Conservation (phyloP, 2,113 vertebrate species). For the Leptocoma aspasia region DNA sequence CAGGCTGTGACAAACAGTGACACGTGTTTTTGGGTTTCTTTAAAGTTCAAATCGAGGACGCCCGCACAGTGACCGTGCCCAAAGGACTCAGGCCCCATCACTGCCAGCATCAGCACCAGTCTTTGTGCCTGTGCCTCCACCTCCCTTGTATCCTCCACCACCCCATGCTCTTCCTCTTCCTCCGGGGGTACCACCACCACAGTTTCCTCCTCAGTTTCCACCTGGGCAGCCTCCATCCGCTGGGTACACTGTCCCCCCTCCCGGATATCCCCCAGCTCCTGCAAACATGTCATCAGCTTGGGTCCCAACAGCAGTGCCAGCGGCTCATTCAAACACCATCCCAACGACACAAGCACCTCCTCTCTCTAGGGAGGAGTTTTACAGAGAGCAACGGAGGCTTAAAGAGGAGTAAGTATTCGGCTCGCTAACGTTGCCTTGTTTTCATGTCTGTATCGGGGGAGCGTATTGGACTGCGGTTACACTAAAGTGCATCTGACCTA, state of each 20-base stretch:
- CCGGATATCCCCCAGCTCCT: slow-evolving; percentile 84
- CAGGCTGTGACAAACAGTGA: slow-evolving; percentile 55
- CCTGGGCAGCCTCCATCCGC: slow-evolving; percentile 84
- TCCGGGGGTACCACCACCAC: slow-evolving; percentile 79
- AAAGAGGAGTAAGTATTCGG: slow-evolving; percentile 90
- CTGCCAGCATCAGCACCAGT: slow-evolving; percentile 76
- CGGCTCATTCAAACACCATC: slow-evolving; percentile 78
- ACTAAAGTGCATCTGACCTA: slow-evolving; percentile 55
- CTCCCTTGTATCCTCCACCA: slow-evolving; percentile 80
- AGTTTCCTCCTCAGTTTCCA: slow-evolving; percentile 84
- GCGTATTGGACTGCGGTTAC: slow-evolving; percentile 34
- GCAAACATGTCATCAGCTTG: slow-evolving; percentile 84
- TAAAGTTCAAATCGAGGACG: slow-evolving; percentile 78
- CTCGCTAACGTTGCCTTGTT: slow-evolving; percentile 10
- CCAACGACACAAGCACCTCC: slow-evolving; percentile 81
- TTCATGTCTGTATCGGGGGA: slow-evolving; percentile 58
- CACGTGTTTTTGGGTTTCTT: slow-evolving; percentile 69
- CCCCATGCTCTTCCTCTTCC: slow-evolving; percentile 84
- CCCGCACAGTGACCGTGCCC: slow-evolving; percentile 76
- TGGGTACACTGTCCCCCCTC: slow-evolving; percentile 84
- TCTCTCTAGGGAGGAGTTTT: slow-evolving; percentile 93
- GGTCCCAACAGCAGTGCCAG: slow-evolving; percentile 80
- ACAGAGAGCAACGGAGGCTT: slow-evolving; percentile 84
- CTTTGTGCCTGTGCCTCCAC: slow-evolving; percentile 80
- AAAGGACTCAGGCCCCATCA: slow-evolving; percentile 78